Conservation (phyloP, 1,140 invertebrate genomes). For the Elymnias hypermnestra region DNA sequence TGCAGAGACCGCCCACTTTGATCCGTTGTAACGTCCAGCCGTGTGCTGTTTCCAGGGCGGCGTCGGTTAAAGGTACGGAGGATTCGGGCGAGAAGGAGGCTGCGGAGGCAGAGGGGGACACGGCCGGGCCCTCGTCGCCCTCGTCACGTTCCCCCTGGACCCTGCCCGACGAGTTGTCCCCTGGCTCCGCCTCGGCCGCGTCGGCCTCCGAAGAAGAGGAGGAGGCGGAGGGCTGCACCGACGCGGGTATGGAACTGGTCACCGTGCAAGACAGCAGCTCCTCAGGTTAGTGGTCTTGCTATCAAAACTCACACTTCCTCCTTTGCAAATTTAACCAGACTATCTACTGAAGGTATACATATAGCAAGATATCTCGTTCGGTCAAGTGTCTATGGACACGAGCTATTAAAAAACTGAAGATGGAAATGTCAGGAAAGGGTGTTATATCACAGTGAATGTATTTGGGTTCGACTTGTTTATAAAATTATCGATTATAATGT, state of each 20-base stretch:
- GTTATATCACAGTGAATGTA: too few relatives aligned
- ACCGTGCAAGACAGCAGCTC: conserved; percentile 32
- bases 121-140: not conserved
- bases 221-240: conserved; percentile 23
- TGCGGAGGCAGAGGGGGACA: conserved; percentile 4
- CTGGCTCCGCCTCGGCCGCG: conserved; percentile 49
- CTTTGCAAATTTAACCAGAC: too few relatives aligned
- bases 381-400: too few relatives aligned
- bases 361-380: too few relatives aligned
- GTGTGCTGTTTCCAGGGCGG: conserved; percentile 19
- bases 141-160: conserved; percentile 14
- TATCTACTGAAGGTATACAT: too few relatives aligned
- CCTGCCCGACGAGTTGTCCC: conserved; percentile 52
- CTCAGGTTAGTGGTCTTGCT: conserved; percentile 22
- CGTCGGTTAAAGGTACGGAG: conserved; percentile 21
- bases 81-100: conserved; percentile 16
- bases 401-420: too few relatives aligned
- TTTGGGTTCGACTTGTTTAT: too few relatives aligned
- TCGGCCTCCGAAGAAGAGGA: conserved; percentile 35
- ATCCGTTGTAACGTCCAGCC: too few relatives aligned
- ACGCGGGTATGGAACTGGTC: conserved; percentile 34
- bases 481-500: too few relatives aligned
- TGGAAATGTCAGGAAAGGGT: too few relatives aligned
- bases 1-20: too few relatives aligned
- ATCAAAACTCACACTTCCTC: too few relatives aligned